These are phyloP conservation scores for Trachelus iudaicus DNA, from an alignment of 2,888 invertebrate genomes.

Conservation along the genomic window DNA sequence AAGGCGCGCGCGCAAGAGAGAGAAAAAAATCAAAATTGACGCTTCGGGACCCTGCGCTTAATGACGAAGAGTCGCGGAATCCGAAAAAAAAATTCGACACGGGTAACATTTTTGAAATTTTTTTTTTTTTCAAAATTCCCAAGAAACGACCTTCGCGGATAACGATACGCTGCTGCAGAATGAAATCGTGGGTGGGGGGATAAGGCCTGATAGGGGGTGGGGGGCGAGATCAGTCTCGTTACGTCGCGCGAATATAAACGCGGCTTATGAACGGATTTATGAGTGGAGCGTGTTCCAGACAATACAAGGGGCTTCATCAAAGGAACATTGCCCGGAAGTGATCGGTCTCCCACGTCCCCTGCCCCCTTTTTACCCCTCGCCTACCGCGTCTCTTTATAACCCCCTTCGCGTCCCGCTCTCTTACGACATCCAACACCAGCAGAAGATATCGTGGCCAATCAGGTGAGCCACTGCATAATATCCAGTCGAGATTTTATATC, in stretches of 20 bases:
- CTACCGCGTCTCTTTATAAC: not conserved
- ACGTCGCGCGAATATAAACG: not conserved
- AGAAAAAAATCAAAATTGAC: not conserved
- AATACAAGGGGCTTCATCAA: constrained; percentile 5
- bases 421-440: not conserved
- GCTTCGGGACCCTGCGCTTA: no score
- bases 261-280: constrained; percentile 5
- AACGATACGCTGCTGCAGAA: not conserved
- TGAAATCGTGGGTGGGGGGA: not conserved
- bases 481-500: not conserved
- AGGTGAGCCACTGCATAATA: not conserved
- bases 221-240: not conserved
- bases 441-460: not conserved
- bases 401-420: not conserved
- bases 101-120: no score
- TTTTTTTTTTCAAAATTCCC: not conserved
- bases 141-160: not conserved
- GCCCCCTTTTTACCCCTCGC: not conserved
- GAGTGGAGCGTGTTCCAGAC: not conserved
- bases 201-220: no score
- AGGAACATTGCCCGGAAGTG: constrained; percentile 5
- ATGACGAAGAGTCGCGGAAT: no score
- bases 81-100: no score
- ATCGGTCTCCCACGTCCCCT: not conserved
- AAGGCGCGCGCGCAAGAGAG: not conserved